Evolutionary conservation across 2,797 vertebrate species (phyloP).

Genomic region (Limosa lapponica): DNA sequence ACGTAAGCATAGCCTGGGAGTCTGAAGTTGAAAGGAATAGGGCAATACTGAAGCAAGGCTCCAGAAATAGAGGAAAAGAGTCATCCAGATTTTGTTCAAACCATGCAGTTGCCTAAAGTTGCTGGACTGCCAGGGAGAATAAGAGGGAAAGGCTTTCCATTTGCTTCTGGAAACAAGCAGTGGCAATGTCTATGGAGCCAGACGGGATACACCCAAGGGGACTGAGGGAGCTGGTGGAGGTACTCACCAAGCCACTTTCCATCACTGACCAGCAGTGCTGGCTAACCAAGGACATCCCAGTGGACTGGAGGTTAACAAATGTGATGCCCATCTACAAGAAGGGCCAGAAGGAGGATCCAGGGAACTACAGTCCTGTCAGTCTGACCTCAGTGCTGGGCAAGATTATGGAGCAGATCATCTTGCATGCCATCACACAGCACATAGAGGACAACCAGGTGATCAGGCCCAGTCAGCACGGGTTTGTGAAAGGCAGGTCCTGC

Average conservation of each 20-base stretch:
- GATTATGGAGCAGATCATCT: neutral
- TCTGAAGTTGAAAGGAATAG: neutral
- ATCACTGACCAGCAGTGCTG: neutral
- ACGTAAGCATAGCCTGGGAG: neutral
- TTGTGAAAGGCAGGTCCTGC: neutral
- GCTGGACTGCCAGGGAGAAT: neutral
- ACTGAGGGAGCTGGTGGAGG: neutral
- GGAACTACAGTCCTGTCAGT: neutral
- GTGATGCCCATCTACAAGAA: neutral
- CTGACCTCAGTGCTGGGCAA: neutral
- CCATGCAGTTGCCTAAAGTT: neutral
- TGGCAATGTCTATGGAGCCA: neutral
- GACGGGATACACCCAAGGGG: neutral
- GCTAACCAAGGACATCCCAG: neutral
- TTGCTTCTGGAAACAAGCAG: neutral
- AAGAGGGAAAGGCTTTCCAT: neutral
- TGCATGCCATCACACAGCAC: neutral
- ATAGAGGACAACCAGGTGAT: neutral
- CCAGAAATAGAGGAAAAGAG: neutral
- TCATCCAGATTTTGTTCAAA: neutral
- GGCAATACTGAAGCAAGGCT: neutral
- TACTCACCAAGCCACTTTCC: neutral
- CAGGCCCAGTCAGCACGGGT: neutral
- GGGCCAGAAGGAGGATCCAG: neutral
- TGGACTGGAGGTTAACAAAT: neutral